Conservation (phyloP, 2,113 vertebrate species). For the Chaenogobius annularis region DNA sequence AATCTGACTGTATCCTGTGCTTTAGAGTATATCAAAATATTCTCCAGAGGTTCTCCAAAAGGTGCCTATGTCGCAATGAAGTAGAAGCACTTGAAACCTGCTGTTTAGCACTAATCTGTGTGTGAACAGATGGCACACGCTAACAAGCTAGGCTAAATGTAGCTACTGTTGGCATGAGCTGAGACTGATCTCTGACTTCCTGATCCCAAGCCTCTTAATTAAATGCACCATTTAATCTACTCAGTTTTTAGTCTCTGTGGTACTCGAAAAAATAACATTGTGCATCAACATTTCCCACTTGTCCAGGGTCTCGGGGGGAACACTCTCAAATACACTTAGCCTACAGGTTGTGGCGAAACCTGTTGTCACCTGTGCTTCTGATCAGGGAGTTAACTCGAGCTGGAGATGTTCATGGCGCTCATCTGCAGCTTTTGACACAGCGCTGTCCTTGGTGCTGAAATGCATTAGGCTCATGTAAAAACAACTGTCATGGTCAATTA, state of each 20-base stretch:
- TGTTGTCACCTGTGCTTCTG: neutral
- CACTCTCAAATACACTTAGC: conserved; percentile 4
- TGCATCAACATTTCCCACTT: neutral
- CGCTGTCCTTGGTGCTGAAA: conserved; percentile 24
- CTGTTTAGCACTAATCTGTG: conserved; percentile 55
- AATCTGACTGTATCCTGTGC: neutral
- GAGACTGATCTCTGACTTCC: conserved; percentile 62
- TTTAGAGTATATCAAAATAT: neutral
- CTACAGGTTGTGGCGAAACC: neutral
- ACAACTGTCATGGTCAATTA: neutral
- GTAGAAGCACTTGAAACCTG: conserved; percentile 21
- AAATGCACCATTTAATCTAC: conserved; percentile 71
- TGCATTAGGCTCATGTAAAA: neutral
- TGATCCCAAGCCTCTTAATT: conserved; percentile 72
- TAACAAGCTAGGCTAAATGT: conserved; percentile 72
- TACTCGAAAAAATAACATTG: conserved; percentile 40
- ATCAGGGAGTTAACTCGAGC: too few species aligned
- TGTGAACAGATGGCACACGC: conserved; percentile 67
- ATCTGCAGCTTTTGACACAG: neutral
- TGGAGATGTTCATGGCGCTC: conserved; percentile 21
- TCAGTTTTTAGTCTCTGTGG: conserved; percentile 40
- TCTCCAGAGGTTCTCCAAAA: conserved; percentile 1
- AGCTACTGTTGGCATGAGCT: conserved; percentile 59
- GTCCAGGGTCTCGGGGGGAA: neutral
- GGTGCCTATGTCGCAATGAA: conserved; percentile 15